A percentile compares a stretch with the other conserved stretches of the same genome.
phyloP scores from a whole-genome alignment of 2,888 invertebrate genomes.

The Thymelicus lineola region DNA sequence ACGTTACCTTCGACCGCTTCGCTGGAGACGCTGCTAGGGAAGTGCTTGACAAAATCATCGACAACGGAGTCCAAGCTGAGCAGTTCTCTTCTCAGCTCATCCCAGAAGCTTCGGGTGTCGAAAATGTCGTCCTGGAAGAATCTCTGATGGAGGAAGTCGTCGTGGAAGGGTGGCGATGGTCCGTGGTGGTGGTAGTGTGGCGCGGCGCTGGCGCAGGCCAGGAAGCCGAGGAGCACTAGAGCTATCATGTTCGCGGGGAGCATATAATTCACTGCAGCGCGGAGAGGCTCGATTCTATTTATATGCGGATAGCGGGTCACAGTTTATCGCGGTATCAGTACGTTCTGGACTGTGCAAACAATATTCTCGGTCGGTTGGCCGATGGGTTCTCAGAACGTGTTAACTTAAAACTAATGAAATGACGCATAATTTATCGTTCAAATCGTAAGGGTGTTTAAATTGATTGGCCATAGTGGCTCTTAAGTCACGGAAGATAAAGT shows the following conservation, averaged over 20 bases:
- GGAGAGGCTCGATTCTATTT: constrained; percentile 44
- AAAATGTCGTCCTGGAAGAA: constrained; percentile 56
- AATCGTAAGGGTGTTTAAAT: background rate
- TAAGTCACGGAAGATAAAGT: background rate
- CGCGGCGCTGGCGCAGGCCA: constrained; percentile 62
- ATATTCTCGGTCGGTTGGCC: constrained; percentile 29
- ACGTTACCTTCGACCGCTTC: constrained; percentile 58
- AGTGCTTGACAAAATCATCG: constrained; percentile 54
- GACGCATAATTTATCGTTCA: background rate
- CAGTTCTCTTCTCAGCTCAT: constrained; percentile 58
- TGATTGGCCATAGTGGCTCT: background rate
- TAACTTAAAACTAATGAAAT: constrained; percentile 11
- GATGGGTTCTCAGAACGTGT: constrained; percentile 31
- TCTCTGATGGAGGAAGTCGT: constrained; percentile 31
- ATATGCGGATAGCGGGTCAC: constrained; percentile 55
- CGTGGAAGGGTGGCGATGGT: constrained; percentile 38
- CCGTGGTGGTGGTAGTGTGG: constrained; percentile 48
- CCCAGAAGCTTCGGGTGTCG: constrained; percentile 67
- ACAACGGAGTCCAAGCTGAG: constrained; percentile 59
- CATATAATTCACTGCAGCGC: constrained; percentile 17
- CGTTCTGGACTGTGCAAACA: constrained; percentile 54
- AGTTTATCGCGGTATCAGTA: constrained; percentile 62
- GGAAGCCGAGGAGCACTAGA: constrained; percentile 52
- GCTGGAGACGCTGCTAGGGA: constrained; percentile 52
- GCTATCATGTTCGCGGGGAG: constrained; percentile 53